Conservation (phyloP, 2,797 vertebrate species). For the Bradypodion ventrale region DNA sequence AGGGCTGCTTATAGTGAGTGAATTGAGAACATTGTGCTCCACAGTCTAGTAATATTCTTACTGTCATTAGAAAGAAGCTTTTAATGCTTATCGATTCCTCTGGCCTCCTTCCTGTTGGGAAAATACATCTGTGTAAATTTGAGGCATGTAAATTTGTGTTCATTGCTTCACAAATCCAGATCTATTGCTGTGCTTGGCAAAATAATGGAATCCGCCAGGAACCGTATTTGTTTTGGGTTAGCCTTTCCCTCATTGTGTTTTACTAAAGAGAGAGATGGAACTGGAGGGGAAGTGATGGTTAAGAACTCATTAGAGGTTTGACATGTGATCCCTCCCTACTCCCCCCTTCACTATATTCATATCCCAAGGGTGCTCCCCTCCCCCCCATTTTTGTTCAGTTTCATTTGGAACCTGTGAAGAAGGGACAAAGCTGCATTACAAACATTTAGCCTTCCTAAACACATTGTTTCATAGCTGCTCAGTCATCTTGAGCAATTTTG, state of each 20-base stretch:
- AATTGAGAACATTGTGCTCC: background rate
- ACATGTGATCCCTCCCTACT: background rate
- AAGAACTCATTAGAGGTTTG: slow-evolving; percentile 25
- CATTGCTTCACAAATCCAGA: background rate
- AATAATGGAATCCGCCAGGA: background rate
- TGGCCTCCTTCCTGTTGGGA: background rate
- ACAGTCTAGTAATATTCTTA: background rate
- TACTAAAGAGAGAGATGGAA: background rate
- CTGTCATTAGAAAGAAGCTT: slow-evolving; percentile 5
- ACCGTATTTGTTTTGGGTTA: slow-evolving; percentile 15
- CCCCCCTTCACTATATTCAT: background rate
- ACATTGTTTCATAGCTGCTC: background rate
- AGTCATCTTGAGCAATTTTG: background rate
- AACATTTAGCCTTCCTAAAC: background rate
- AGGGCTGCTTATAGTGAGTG: background rate
- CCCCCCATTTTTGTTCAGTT: background rate
- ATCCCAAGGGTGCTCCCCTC: background rate
- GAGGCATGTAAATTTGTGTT: background rate
- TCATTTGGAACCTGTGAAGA: background rate
- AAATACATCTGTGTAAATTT: background rate
- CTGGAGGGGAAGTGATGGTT: background rate
- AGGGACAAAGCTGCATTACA: background rate
- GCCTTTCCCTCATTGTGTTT: background rate
- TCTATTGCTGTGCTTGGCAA: slow-evolving; percentile 22
- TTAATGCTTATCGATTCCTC: background rate